Percentiles rank a stretch among this genome's conserved stretches.
Evolutionary conservation across 64 coral and sea anemone genomes (phyloP).

Genomic region (Pocillopora damicornis): DNA sequence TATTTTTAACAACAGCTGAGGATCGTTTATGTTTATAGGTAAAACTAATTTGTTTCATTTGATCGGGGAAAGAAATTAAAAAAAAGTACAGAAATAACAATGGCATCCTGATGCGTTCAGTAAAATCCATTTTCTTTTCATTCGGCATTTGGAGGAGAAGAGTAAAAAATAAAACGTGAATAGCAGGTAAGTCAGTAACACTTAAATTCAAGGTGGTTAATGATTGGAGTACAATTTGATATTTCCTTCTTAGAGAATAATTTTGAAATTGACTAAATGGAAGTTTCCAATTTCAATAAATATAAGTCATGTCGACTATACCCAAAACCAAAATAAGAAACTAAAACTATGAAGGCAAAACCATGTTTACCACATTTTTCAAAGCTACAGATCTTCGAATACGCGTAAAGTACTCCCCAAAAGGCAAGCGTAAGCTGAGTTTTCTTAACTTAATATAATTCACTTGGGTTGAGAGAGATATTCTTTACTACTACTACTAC

Average conservation of each 20-base stretch:
- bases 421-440: too few relatives aligned
- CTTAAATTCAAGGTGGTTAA: background rate
- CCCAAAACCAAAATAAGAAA: background rate
- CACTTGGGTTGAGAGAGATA: too few relatives aligned
- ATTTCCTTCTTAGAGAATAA: background rate
- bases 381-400: too few relatives aligned
- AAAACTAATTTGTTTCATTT: background rate
- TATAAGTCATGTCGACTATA: background rate
- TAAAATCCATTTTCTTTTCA: background rate
- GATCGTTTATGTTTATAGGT: background rate
- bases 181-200: background rate
- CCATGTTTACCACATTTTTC: too few relatives aligned
- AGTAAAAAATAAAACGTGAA: background rate
- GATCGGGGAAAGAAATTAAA: background rate
- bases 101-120: too few relatives aligned
- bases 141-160: background rate
- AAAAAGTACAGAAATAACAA: background rate
- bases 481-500: too few relatives aligned
- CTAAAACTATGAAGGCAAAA: too few relatives aligned
- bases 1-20: background rate
- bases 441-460: too few relatives aligned
- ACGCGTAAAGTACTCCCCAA: too few relatives aligned
- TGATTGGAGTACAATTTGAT: background rate
- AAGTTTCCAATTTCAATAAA: background rate
- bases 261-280: background rate